Evolutionary conservation across 1,140 invertebrate species (phyloP), one percentile per base, ranked within the genome.

Genomic region (Pseudachorutes palmiensis): DNA sequence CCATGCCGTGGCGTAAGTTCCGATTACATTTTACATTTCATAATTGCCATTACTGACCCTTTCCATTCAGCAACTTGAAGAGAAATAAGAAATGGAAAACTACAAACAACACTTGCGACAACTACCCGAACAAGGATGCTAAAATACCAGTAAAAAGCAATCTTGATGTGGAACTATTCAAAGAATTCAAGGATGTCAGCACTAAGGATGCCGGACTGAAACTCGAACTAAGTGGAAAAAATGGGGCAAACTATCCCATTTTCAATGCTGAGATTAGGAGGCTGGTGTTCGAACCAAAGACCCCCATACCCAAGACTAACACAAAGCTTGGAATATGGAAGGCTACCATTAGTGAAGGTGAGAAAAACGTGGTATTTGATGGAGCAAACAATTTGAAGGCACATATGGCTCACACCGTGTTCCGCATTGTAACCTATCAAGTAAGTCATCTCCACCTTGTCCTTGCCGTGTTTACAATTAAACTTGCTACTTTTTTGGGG

Each of bases 351-450:
- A 19, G 80, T 82, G 45, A 70, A 74, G 36, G 49, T 55, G 22
- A 84, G 85, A 62, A n/a, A n/a, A 81, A 82, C 0, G 75, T 89
- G 12, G 76, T 79, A 9, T 79, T 89, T n/a, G 80, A 81, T 22
- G 83, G 87, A 72, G 81, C 83, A 9, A 79, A 83, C 55, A 82
- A 82, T 24, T 85, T 91, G 77, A 83, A 81, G 59, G 89, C 90
- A 76, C 86, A 88, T 60, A 87, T 87, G 0, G 88, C 90, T 1
- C 83, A 88, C 72, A 86, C 88, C 51, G 87, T 88, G 5, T 92
- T 91, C 77, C 83, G 88, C 59, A 84, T 93, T 49, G 88, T 88
- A 3, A 89, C 89, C 0, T 85, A 90, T 5, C 81, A 87, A 76
- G 87, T 88, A 77, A 77, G 78, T 74, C 45, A 24, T 5, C 62